Conservation (phyloP, 1,140 invertebrate genomes). For the Eubasilissa regina region DNA sequence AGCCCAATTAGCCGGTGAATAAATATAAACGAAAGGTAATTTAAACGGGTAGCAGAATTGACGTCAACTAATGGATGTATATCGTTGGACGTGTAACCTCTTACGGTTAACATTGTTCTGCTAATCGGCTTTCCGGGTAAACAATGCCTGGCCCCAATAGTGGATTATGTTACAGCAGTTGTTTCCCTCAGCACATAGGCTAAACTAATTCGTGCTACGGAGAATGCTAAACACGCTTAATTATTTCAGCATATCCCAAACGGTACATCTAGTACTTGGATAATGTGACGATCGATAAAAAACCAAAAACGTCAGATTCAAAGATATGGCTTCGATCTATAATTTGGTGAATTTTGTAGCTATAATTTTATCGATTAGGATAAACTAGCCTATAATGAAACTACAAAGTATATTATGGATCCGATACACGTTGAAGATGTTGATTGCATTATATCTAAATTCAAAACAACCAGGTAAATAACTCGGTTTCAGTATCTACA, state of each 20-base stretch:
- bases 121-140: constrained; percentile 23
- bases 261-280: background rate
- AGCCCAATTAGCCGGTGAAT: constrained; percentile 4
- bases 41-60: background rate
- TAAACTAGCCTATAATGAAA: too few relatives aligned
- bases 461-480: too few relatives aligned
- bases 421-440: too few relatives aligned
- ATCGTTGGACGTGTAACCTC: constrained; percentile 11
- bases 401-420: too few relatives aligned
- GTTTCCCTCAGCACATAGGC: background rate
- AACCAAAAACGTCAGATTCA: too few relatives aligned
- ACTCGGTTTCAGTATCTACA: too few relatives aligned
- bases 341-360: too few relatives aligned
- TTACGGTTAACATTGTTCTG: constrained; percentile 12
- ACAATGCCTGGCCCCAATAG: constrained; percentile 10
- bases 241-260: constrained; percentile 23
- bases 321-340: too few relatives aligned
- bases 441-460: too few relatives aligned
- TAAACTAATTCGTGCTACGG: constrained; percentile 19
- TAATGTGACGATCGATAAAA: too few relatives aligned
- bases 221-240: constrained; percentile 10
- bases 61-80: constrained; percentile 23
- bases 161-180: constrained; percentile 24
- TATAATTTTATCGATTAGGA: too few relatives aligned
- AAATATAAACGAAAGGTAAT: constrained; percentile 6